A percentile compares a stretch with the other conserved stretches of the same genome.
phyloP scores from a whole-genome alignment of 2,888 invertebrate genomes.

The Drosophila nr. medialis region DNA sequence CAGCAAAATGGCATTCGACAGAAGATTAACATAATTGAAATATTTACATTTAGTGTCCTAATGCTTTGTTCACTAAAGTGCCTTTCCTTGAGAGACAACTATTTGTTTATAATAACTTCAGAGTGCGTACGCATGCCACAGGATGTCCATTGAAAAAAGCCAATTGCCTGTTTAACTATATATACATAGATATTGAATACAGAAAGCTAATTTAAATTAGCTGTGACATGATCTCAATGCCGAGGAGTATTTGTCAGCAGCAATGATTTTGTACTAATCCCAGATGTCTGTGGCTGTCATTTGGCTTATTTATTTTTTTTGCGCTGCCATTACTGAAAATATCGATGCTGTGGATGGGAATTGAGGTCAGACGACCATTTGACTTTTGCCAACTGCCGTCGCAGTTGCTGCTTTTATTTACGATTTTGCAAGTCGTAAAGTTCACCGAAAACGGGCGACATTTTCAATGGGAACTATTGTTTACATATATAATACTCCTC shows the following conservation, averaged over 20 bases:
- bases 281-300: neutral
- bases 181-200: neutral
- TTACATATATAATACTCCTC: neutral
- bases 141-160: neutral
- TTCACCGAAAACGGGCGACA: conserved; percentile 32
- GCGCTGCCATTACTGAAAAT: neutral
- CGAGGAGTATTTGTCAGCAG: neutral
- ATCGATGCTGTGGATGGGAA: conserved; percentile 19
- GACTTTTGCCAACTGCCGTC: conserved; percentile 27
- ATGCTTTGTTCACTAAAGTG: no score
- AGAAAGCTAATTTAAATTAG: neutral
- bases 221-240: neutral
- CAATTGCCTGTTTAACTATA: neutral
- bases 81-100: no score
- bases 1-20: no score
- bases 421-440: conserved; percentile 44
- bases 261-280: neutral
- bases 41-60: no score
- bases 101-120: no score
- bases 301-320: neutral
- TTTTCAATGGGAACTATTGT: conserved; percentile 29
- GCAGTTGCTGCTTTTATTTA: conserved; percentile 37
- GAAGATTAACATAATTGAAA: no score
- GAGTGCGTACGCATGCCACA: no score
- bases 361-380: conserved; percentile 35